Percentiles rank a stretch among this genome's conserved stretches.
phyloP scores from a whole-genome alignment of 2,113 vertebrate species.

The Seriola aureovittata region DNA sequence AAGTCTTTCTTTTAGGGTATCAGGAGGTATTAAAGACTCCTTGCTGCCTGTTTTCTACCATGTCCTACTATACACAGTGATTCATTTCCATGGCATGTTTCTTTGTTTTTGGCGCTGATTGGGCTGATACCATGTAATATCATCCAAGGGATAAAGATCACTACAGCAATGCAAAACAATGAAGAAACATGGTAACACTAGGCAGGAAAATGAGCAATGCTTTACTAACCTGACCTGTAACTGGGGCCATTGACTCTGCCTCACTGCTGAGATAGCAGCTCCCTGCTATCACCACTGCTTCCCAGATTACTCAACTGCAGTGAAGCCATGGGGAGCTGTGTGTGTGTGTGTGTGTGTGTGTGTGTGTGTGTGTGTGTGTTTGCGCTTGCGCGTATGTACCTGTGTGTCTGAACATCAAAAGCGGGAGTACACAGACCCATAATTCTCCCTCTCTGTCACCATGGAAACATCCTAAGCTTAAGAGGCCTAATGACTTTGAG shows the following conservation, averaged over 20 bases:
- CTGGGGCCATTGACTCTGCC: constrained; percentile 3
- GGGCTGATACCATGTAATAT: neutral
- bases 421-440: constrained; percentile 60
- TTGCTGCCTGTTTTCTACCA: neutral
- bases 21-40: neutral
- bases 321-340: constrained; percentile 3
- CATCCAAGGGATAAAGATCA: neutral
- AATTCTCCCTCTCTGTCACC: constrained; percentile 55
- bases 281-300: constrained; percentile 18
- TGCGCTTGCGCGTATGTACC: neutral
- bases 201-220: constrained; percentile 10
- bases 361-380: neutral
- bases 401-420: constrained; percentile 67
- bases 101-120: neutral
- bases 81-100: neutral
- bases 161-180: neutral
- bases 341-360: neutral
- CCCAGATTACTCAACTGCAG: constrained; percentile 18
- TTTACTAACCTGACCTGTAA: constrained; percentile 42
- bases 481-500: constrained; percentile 54
- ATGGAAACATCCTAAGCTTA: constrained; percentile 47
- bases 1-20: neutral
- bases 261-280: constrained; percentile 32
- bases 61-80: neutral
- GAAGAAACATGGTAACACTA: neutral